Evolutionary conservation across 2,797 vertebrate species (phyloP).

Genomic region (Neosilurus mollespiculum): DNA sequence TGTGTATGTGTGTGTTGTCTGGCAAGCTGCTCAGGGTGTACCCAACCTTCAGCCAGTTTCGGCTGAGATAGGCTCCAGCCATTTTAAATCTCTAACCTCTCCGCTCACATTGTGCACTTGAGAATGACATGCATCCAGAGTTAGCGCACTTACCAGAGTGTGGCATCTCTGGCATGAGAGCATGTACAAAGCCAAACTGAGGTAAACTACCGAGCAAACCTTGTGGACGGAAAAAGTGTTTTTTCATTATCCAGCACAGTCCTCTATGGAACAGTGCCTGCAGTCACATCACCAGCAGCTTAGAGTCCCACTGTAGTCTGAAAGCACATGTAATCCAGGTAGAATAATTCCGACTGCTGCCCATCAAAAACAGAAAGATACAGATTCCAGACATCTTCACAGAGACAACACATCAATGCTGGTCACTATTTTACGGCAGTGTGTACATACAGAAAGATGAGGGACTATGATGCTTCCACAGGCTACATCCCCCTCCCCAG

Average conservation of each 20-base stretch:
- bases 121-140: background rate
- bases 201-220: background rate
- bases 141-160: slow-evolving; percentile 21
- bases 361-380: background rate
- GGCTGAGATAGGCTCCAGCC: no score
- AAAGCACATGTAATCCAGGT: slow-evolving; percentile 5
- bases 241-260: background rate
- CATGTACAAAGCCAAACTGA: background rate
- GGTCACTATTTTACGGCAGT: slow-evolving; percentile 13
- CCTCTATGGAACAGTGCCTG: background rate
- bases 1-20: no score
- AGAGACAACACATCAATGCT: slow-evolving; percentile 9
- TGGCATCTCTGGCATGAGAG: background rate
- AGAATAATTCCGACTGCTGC: slow-evolving; percentile 1
- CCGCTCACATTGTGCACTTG: background rate
- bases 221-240: background rate
- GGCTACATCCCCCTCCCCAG: slow-evolving; percentile 34
- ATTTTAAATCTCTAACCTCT: background rate
- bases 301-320: slow-evolving; percentile 10
- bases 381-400: background rate
- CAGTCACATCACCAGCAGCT: background rate
- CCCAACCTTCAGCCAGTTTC: no score
- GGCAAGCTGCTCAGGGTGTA: no score
- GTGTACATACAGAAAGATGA: slow-evolving; percentile 44
- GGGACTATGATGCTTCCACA: slow-evolving; percentile 47